A percentile compares a stretch with the other conserved stretches of the same genome.
Evolutionary conservation across 1,140 invertebrate genomes (phyloP).

Genomic region (Tachypleus tridentatus): DNA sequence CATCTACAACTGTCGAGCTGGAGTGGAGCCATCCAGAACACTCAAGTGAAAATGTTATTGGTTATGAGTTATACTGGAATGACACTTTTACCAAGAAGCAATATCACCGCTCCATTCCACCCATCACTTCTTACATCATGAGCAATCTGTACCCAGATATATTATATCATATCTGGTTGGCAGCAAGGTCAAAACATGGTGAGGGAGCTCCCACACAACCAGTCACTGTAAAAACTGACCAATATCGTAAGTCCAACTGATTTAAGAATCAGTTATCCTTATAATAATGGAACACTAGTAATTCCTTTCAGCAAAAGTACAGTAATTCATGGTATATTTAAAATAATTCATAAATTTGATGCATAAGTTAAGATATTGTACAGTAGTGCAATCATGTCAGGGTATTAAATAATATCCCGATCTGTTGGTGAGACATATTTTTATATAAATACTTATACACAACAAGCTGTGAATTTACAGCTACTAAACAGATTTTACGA

Average conservation of each 20-base stretch:
- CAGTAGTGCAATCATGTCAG: no score
- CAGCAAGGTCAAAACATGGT: conserved; percentile 75
- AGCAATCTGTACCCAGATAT: conserved; percentile 86
- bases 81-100: conserved; percentile 74
- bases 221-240: conserved; percentile 82
- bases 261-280: no score
- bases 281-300: no score
- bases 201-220: conserved; percentile 91
- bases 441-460: no score
- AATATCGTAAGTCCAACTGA: conserved; percentile 70
- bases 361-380: no score
- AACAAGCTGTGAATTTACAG: no score
- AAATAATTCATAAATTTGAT: no score
- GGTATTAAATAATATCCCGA: no score
- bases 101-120: conserved; percentile 54
- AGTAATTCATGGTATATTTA: no score
- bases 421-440: no score
- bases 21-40: conserved; percentile 81
- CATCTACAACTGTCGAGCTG: conserved; percentile 63
- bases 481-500: no score
- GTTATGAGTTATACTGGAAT: conserved; percentile 95
- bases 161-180: conserved; percentile 89
- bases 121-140: conserved; percentile 71
- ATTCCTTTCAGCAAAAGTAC: no score
- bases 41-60: conserved; percentile 80